phyloP scores from a whole-genome alignment of 1,140 invertebrate species.

The Homarus americanus region DNA sequence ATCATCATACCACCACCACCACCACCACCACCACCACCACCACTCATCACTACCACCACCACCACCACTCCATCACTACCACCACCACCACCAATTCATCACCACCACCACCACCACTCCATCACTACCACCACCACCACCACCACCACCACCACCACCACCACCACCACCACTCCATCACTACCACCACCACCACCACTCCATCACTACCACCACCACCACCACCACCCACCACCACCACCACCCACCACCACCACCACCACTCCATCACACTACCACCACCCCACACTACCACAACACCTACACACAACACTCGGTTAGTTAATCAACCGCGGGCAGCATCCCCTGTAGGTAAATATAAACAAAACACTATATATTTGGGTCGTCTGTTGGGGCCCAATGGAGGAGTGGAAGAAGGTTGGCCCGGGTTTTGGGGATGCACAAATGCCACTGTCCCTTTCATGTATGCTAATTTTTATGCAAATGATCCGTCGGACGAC shows the following conservation, averaged over 20 bases:
- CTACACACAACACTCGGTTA: conserved; percentile 6
- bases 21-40: background rate
- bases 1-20: background rate
- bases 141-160: conserved; percentile 14
- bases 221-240: conserved; percentile 1
- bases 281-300: background rate
- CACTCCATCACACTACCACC: background rate
- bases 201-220: background rate
- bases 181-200: background rate
- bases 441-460: conserved; percentile 53
- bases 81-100: background rate
- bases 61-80: background rate
- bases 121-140: background rate
- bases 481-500: conserved; percentile 50
- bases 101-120: background rate
- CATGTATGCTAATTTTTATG: conserved; percentile 73
- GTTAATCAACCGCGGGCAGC: conserved; percentile 41
- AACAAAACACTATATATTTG: conserved; percentile 63
- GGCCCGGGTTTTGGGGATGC: conserved; percentile 3
- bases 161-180: background rate
- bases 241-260: background rate
- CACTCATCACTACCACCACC: background rate
- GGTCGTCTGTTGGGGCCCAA: conserved; percentile 26
- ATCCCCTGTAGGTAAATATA: conserved; percentile 36
- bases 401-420: conserved; percentile 42